Base-by-base conservation (phyloP, 2,113 vertebrate species). In the Myotis yumanensis region DNA sequence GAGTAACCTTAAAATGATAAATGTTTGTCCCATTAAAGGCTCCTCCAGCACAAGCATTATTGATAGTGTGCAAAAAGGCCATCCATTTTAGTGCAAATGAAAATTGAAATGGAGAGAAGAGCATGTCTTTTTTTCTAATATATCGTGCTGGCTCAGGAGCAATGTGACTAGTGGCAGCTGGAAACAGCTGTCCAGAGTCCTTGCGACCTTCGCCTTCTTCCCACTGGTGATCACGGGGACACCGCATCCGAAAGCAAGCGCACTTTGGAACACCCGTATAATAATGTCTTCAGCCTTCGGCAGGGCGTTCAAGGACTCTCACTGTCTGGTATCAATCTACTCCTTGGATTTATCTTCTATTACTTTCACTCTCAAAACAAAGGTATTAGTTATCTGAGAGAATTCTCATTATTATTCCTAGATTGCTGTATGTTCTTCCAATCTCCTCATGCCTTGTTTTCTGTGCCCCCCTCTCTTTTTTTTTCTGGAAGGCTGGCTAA, bases 1-100 rank as follows among this genome's bases (percentile, higher is more conserved):
- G 69, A 94, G 92, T 93, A 97, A 94, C 90, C 93, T 96, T 97
- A 94, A 96, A 71, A 96, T 97, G 95, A 97, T 97, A 90, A 96
- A 96, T 97, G 90, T 87, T 88, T 95, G 95, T 97, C 87, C 92
- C 93, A 95, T 96, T 94, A 94, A 93, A 90, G 89, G 77, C 92
- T 96, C 85, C 77, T 96, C 93, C 43, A 97, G 95, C 88, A 59
- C 66, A 97, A 71, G 94, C 93, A 94, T 97, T 97, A 97, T 97
- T 96, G 92, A 97, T 97, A 94, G 89, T 89, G 76, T 96, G 82
- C 81, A 95, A 97, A 97, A 94, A 95, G 92, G 87, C 80, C 93
- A 97, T 94, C 90, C 90, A 95, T 96, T 97, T 96, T 86, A 96
- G 90, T 94, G 91, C 77, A 93, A 93, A 96, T 97, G 93, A 96